Conservation (phyloP, 2,797 vertebrate genomes). For the Allobates femoralis region DNA sequence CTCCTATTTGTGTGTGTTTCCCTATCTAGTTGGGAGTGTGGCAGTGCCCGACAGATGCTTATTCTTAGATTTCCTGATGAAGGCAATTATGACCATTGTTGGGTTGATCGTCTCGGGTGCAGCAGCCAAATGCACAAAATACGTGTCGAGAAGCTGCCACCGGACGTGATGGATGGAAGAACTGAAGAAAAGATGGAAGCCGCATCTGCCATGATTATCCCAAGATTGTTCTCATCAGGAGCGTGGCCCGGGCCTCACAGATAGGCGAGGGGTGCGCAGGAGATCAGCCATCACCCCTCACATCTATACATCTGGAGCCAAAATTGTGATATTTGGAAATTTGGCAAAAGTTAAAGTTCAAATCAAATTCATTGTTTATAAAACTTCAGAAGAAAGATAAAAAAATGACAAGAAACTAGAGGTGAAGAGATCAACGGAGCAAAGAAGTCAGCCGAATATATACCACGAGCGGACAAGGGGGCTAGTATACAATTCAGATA, state of each 20-base stretch:
- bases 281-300: background rate
- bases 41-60: too few relatives aligned
- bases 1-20: too few relatives aligned
- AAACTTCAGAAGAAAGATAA: too few relatives aligned
- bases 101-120: slow-evolving; percentile 50
- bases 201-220: slow-evolving; percentile 4
- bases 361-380: too few relatives aligned
- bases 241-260: too few relatives aligned
- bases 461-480: too few relatives aligned
- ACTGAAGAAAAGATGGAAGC: background rate
- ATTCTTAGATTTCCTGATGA: slow-evolving; percentile 41
- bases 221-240: slow-evolving; percentile 30
- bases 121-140: slow-evolving; percentile 51
- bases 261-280: background rate
- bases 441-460: too few relatives aligned
- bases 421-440: too few relatives aligned
- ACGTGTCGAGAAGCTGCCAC: background rate
- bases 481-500: too few relatives aligned
- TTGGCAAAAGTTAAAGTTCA: background rate
- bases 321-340: background rate
- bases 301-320: too few relatives aligned
- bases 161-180: background rate
- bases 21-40: too few relatives aligned
- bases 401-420: too few relatives aligned
- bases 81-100: slow-evolving; percentile 29